A percentile compares a stretch with the other conserved stretches of the same genome.
Evolutionary conservation across 2,888 invertebrate genomes (phyloP).

Genomic region (Malthinus flaveolus): DNA sequence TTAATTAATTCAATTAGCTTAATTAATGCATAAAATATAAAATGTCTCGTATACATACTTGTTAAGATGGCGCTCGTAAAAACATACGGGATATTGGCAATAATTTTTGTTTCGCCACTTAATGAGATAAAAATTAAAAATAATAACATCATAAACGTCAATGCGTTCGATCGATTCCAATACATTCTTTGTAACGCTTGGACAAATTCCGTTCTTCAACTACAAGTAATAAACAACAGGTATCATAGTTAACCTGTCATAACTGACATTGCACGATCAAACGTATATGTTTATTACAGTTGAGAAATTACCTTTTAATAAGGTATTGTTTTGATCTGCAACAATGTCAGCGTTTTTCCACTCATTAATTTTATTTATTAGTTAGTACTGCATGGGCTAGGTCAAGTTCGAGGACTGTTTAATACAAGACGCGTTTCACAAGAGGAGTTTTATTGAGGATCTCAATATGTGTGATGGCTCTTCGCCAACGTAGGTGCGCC

Average conservation of each 20-base stretch:
- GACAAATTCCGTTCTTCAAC: constrained; percentile 45
- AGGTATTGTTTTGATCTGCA: too few relatives aligned
- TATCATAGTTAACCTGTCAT: constrained; percentile 46
- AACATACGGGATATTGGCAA: background rate
- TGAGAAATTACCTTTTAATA: too few relatives aligned
- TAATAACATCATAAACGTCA: constrained; percentile 27
- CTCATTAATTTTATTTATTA: too few relatives aligned
- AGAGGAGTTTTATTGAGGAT: too few relatives aligned
- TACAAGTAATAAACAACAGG: constrained; percentile 48
- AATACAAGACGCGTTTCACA: too few relatives aligned
- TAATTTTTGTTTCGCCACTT: too few relatives aligned
- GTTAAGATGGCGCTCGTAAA: background rate
- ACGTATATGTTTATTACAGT: constrained; percentile 23
- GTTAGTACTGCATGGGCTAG: too few relatives aligned
- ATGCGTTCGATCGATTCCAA: constrained; percentile 46
- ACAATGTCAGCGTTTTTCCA: too few relatives aligned
- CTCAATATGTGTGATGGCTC: too few relatives aligned
- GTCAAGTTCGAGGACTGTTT: too few relatives aligned
- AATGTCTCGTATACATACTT: background rate
- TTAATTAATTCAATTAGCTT: too few relatives aligned
- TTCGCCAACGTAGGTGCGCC: too few relatives aligned
- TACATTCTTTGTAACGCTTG: constrained; percentile 51
- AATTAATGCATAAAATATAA: background rate
- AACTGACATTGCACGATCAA: constrained; percentile 34
- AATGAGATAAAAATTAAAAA: constrained; percentile 23